Evolutionary conservation across 2,113 vertebrate genomes (phyloP), one percentile per base, ranked within the genome.

Genomic region (Cebus imitator): DNA sequence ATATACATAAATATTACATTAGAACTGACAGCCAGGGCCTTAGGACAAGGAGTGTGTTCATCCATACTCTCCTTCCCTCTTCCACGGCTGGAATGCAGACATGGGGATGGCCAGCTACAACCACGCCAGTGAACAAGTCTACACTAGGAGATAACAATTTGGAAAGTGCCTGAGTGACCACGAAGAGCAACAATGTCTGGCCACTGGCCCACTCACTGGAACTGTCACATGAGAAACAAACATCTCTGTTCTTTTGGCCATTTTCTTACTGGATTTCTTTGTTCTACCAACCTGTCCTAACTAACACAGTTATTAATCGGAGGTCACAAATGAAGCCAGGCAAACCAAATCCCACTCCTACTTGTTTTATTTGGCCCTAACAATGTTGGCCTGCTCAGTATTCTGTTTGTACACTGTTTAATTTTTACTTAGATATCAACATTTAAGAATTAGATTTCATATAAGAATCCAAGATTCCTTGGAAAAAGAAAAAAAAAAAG

Each of bases 361-460:
- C 30, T 32, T 85, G 13, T 61, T 94, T 95, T n/a, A 27, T 18
- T 91, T 80, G 68, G 23, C 45, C 64, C 75, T 89, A 82, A 66
- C 4, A 61, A 58, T 30, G 8, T n/a, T 58, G 13, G 4, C 30
- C 89, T 96, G 64, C 55, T 89, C 37, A 75, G 57, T 87, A 88
- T 43, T 81, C 83, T 76, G 20, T 94, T 52, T n/a, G 2, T 81
- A 55, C 18, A 14, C 45, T 94, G 30, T 50, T 95, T 79, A 92
- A 90, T 78, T 70, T 94, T 92, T 92, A 86, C 75, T 82, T 94
- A 91, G 14, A 48, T 43, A 58, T n/a, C 75, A 87, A 94, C 40
- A 89, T 30, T 70, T 94, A 78, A 90, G 61, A 72, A 87, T 79
- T 10, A 27, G 7, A 37, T 23, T 90, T 92, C 23, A 57, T 40